Percentiles rank a stretch among this genome's conserved stretches.
Evolutionary conservation across 2,797 vertebrate species (phyloP).

Genomic region (Pachyuromys duprasi): DNA sequence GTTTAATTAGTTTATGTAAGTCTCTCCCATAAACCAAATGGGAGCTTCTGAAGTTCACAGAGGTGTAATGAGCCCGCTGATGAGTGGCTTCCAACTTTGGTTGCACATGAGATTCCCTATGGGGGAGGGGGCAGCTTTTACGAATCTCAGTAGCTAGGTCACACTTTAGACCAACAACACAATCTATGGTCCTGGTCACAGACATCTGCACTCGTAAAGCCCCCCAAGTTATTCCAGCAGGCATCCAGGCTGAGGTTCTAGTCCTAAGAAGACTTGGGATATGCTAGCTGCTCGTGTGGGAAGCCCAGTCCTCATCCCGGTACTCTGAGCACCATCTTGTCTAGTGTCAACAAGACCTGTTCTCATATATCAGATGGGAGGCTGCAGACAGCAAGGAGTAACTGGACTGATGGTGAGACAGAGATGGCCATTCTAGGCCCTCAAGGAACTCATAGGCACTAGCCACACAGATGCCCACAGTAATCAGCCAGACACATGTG

Average conservation of each 20-base stretch:
- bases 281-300: neutral
- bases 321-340: neutral
- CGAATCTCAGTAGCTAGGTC: neutral
- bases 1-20: neutral
- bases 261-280: neutral
- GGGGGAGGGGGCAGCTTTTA: neutral
- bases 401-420: neutral
- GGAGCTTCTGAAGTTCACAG: neutral
- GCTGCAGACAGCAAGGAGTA: neutral
- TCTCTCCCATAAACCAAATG: neutral
- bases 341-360: constrained; percentile 4
- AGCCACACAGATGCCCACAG: neutral
- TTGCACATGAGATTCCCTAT: neutral
- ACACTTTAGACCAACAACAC: neutral
- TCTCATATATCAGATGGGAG: constrained; percentile 11
- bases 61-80: neutral
- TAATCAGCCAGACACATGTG: neutral
- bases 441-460: neutral
- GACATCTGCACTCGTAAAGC: neutral
- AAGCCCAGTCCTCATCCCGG: neutral
- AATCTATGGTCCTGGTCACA: constrained; percentile 6
- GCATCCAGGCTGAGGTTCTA: neutral
- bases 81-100: neutral
- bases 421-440: neutral
- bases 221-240: neutral